These are phyloP conservation scores for Paedocypris sp. DNA, from an alignment of 2,113 vertebrate species.

Conservation along the genomic window DNA sequence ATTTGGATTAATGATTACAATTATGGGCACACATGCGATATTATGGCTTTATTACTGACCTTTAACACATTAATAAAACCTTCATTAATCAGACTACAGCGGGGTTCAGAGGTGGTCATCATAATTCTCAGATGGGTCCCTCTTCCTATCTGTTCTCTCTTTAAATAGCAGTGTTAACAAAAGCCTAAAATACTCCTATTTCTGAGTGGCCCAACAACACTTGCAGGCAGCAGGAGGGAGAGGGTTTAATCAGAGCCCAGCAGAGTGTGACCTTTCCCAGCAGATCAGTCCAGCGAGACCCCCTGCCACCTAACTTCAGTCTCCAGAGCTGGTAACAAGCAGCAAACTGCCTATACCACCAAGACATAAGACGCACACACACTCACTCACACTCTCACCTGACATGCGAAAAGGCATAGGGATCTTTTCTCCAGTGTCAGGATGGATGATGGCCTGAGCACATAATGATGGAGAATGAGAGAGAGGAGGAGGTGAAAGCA, in stretches of 20 bases:
- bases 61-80: slow-evolving; percentile 21
- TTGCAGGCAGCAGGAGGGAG: slow-evolving; percentile 40
- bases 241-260: slow-evolving; percentile 61
- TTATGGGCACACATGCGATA: slow-evolving; percentile 8
- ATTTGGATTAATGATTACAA: slow-evolving; percentile 8
- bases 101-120: slow-evolving; percentile 15
- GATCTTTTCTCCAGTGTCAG: slow-evolving; percentile 89
- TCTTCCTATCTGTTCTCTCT: neutral
- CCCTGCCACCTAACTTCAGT: slow-evolving; percentile 39
- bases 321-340: slow-evolving; percentile 48
- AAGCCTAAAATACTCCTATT: slow-evolving; percentile 41
- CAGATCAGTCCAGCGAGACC: slow-evolving; percentile 41
- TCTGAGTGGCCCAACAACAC: slow-evolving; percentile 40
- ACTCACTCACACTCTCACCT: slow-evolving; percentile 55
- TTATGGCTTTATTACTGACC: slow-evolving; percentile 28
- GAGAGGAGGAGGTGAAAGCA: slow-evolving; percentile 6
- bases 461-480: slow-evolving; percentile 29
- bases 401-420: slow-evolving; percentile 96
- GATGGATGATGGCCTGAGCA: slow-evolving; percentile 83
- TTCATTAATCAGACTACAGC: slow-evolving; percentile 24
- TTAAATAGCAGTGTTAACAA: slow-evolving; percentile 37
- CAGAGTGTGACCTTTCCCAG: slow-evolving; percentile 61
- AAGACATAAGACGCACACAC: slow-evolving; percentile 21
- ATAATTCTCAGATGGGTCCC: slow-evolving; percentile 13
- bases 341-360: slow-evolving; percentile 26